A percentile compares a stretch with the other conserved stretches of the same genome.
phyloP scores from a whole-genome alignment of 2,888 invertebrate species.

The Melanchra persicariae region DNA sequence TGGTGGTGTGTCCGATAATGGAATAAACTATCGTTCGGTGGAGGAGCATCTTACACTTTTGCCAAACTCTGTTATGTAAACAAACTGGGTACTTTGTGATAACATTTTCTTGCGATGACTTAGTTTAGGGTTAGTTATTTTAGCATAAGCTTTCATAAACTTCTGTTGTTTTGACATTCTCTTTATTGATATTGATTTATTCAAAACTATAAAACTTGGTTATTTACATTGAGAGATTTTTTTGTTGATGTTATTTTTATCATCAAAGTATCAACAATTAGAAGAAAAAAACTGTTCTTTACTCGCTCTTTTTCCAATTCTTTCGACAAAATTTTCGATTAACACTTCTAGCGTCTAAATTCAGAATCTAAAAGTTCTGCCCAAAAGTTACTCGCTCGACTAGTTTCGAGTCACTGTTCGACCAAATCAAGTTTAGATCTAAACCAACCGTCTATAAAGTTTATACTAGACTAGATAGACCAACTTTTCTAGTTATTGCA shows the following conservation, averaged over 20 bases:
- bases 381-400: constrained; percentile 27
- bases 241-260: constrained; percentile 1
- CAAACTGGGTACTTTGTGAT: constrained; percentile 33
- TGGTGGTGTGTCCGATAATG: constrained; percentile 42
- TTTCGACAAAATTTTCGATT: constrained; percentile 8
- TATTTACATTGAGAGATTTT: background rate
- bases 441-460: constrained; percentile 54
- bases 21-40: constrained; percentile 47
- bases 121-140: constrained; percentile 12
- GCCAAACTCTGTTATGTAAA: constrained; percentile 47
- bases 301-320: constrained; percentile 6
- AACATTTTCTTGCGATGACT: constrained; percentile 37
- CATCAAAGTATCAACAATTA: background rate
- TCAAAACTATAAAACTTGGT: background rate
- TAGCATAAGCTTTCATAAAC: constrained; percentile 3
- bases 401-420: constrained; percentile 35
- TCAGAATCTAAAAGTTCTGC: constrained; percentile 40
- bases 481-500: constrained; percentile 57
- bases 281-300: background rate
- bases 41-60: constrained; percentile 17
- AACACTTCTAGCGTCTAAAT: background rate
- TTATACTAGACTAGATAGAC: constrained; percentile 38
- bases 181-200: background rate
- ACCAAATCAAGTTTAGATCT: constrained; percentile 48
- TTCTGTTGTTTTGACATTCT: constrained; percentile 12